Evolutionary conservation across 2,888 invertebrate species (phyloP), one percentile per base, ranked within the genome.

Genomic region (Hipparchia sbordonii): DNA sequence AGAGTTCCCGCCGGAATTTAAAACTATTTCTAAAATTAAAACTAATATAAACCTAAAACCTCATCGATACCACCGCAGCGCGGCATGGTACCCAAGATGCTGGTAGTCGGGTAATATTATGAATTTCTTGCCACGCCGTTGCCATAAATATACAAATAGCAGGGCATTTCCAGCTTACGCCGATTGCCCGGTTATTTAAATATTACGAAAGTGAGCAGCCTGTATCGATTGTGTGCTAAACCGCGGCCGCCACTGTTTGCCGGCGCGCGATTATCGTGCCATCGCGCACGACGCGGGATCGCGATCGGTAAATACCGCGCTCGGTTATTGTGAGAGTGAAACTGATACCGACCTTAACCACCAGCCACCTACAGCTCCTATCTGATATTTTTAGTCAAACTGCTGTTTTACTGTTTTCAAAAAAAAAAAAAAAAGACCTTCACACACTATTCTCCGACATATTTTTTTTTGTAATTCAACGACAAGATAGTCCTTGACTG

Each of bases 171-270:
- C 56, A 57, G n/a, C 60, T 59, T 9, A 52, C 63, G 62, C 54
- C 10, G 8, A 45, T 10, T 12, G 52, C 51, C 2, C 23, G 13
- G 13, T 57, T 62, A 70, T 62, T 56, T 62, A 56, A 68, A 51
- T 60, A 57, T 23, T 23, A 23, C 56, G 59, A 46, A 59, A 67
- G 23, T 63, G 33, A 57, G 66, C 75, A 69, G 10, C 23, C 75
- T 75, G 75, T 75, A 73, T 13, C 23, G 13, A 73, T 63, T 72
- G 71, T 75, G 73, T 69, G 68, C 70, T 59, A 71, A 72, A 67
- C 67, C 61, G 72, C 72, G 65, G 59, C 51, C 33, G 60, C 61
- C 45, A 52, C 66, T 45, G 72, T 54, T 39, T 61, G 63, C n/a
- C 23, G 57, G 54, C 13, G 51, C 48, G 57, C 65, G 66, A 51